Base-by-base conservation (phyloP, 1,140 invertebrate genomes). In the Halyomorpha halys region DNA sequence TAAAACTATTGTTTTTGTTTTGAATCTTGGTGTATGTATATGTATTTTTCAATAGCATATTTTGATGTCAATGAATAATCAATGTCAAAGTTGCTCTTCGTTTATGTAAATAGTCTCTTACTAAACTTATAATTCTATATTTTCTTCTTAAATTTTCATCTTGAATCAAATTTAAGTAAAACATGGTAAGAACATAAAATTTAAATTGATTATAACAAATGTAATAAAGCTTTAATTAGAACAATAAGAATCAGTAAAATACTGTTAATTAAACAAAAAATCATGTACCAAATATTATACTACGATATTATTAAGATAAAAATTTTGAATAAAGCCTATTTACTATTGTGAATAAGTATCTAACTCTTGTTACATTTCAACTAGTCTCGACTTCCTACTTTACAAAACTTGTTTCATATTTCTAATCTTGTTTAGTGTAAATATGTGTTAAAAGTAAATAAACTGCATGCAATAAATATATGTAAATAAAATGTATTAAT, bases 71-170 rank as follows among this genome's bases (percentile, higher is more conserved):
- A 56, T 16, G 23, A 23, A 56, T 56, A 56, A 56, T 19, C 4
- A 21, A 56, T 56, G 53, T 56, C 53, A 56, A 56, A 23, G 53
- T 56, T 56, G 53, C 53, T 56, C 53, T 56, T 56, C 53, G 18
- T 56, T 56, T 56, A 56, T 56, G 53, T 56, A 56, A 56, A 56
- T 56, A 56, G 19, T 49, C n/a, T 21, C 19, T 19, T 21, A 49
- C 47, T 49, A 27, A 56, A 25, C 15, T 23, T 56, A 25, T 56
- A 23, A 14, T 16, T 23, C 53, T 56, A 16, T 56, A 56, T 56
- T 15, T 56, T 21, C 19, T 25, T 56, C 14, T 21, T 56, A 9
- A 39, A 39, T 39, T 39, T 39, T 39, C 34, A 39, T 39, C 34
- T 39, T 39, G 11, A 39, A 39, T 39, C 34, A 39, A 39, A 39